Percentiles rank a stretch among this genome's conserved stretches.
These are phyloP conservation scores for Epizoanthus rinbou DNA, from an alignment of 92 coral and sea anemone genomes.

Conservation along the genomic window DNA sequence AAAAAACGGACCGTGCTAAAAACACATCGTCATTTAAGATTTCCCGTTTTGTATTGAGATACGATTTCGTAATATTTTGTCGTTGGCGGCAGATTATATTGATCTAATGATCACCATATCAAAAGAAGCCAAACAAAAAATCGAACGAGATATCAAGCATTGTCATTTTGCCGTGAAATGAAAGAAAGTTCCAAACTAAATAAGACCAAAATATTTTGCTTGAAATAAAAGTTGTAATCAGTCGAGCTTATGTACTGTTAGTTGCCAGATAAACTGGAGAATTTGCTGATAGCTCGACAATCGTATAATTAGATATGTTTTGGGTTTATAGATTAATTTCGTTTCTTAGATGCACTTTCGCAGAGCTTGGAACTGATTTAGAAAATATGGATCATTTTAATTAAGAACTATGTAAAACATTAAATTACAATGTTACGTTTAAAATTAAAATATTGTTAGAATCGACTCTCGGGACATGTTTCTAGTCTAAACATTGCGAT, in stretches of 20 bases:
- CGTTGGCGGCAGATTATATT: not conserved
- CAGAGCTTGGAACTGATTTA: too few relatives aligned
- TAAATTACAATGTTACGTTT: not conserved
- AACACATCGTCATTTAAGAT: not conserved
- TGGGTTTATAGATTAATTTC: too few relatives aligned
- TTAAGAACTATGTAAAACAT: too few relatives aligned
- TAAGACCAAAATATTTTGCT: not conserved
- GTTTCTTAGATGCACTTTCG: too few relatives aligned
- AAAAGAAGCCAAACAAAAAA: too few relatives aligned
- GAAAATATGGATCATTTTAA: too few relatives aligned
- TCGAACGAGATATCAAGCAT: not conserved
- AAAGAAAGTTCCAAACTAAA: not conserved
- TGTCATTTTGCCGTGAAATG: not conserved
- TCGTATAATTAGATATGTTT: too few relatives aligned
- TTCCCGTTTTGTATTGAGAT: not conserved
- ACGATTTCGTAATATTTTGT: not conserved
- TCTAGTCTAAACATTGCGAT: not conserved
- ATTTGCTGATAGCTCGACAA: too few relatives aligned
- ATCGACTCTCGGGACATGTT: too few relatives aligned
- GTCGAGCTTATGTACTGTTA: not conserved
- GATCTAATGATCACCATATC: not conserved
- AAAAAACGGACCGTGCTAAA: constrained; percentile 17
- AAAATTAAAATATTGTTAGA: not conserved
- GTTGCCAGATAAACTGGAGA: not conserved
- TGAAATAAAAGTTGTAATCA: not conserved